Percentiles rank a stretch among this genome's conserved stretches.
These are phyloP conservation scores for Matsumyia berberina DNA, from an alignment of 2,888 invertebrate genomes.

Conservation along the genomic window DNA sequence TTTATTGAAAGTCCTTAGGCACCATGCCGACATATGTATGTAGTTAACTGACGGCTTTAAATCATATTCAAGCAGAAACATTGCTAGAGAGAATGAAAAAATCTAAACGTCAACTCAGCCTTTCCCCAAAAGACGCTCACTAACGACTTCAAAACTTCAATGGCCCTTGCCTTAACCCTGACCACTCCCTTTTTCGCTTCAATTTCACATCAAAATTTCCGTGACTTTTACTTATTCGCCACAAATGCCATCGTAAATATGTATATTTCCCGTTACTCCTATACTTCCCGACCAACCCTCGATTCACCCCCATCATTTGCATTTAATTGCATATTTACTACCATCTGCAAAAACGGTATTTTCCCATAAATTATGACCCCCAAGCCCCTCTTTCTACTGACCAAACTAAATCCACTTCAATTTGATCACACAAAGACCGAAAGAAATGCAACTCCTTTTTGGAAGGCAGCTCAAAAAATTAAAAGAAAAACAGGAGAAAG, in stretches of 20 bases:
- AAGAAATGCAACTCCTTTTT: background rate
- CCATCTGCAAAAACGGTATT: slow-evolving; percentile 13
- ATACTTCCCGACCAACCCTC: background rate
- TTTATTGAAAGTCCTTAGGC: too few relatives aligned
- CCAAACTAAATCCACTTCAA: slow-evolving; percentile 22
- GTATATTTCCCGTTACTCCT: background rate
- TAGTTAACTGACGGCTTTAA: too few relatives aligned
- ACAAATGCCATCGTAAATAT: background rate
- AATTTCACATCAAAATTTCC: too few relatives aligned
- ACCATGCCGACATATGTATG: too few relatives aligned
- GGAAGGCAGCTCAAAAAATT: background rate
- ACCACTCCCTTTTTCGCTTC: slow-evolving; percentile 1
- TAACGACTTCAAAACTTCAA: background rate
- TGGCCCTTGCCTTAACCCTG: slow-evolving; percentile 1
- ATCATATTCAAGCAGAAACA: too few relatives aligned
- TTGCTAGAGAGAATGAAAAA: too few relatives aligned
- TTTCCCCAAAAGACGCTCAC: background rate
- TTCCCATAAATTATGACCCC: slow-evolving; percentile 33
- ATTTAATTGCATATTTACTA: slow-evolving; percentile 58
- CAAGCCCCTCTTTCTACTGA: background rate
- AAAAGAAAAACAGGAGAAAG: background rate
- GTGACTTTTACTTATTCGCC: background rate
- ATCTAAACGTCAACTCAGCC: background rate
- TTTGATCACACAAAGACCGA: slow-evolving; percentile 19
- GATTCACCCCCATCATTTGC: slow-evolving; percentile 44